These are phyloP conservation scores for Kryptopterus vitreolus DNA, from an alignment of 2,797 vertebrate species.

Conservation along the genomic window DNA sequence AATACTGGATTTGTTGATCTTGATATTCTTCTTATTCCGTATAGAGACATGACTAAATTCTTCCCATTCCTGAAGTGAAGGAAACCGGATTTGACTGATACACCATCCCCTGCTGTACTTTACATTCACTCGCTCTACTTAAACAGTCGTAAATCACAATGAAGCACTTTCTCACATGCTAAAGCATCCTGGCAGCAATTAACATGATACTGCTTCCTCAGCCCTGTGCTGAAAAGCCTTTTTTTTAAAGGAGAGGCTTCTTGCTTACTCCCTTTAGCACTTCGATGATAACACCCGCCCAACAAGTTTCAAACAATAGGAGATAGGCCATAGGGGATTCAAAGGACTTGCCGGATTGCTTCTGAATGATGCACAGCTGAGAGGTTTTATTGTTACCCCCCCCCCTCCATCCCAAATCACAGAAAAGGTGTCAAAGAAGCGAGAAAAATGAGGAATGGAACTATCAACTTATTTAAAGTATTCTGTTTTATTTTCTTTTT, in stretches of 20 bases:
- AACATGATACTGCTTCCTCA: constrained; percentile 48
- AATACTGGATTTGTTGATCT: background rate
- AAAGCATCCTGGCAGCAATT: constrained; percentile 30
- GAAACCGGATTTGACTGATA: background rate
- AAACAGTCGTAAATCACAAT: constrained; percentile 22
- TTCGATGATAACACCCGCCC: constrained; percentile 2
- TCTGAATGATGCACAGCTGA: constrained; percentile 12
- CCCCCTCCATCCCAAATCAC: too few relatives aligned
- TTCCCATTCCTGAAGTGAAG: background rate
- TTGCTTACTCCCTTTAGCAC: constrained; percentile 17
- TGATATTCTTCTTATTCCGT: background rate
- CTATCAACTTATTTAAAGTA: background rate
- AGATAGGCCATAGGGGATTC: constrained; percentile 3
- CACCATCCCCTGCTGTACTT: background rate
- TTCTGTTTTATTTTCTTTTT: background rate
- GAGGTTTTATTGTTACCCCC: constrained; percentile 20
- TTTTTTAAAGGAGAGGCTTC: constrained; percentile 39
- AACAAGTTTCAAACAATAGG: constrained; percentile 32
- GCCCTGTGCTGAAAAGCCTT: background rate
- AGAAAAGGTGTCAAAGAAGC: constrained; percentile 15
- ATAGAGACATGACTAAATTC: background rate
- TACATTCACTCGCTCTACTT: background rate
- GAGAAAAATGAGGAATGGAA: constrained; percentile 4
- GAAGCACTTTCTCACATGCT: constrained; percentile 29
- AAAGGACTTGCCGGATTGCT: constrained; percentile 22